Conservation (phyloP, 1,140 invertebrate species). For the Ruditapes philippinarum region DNA sequence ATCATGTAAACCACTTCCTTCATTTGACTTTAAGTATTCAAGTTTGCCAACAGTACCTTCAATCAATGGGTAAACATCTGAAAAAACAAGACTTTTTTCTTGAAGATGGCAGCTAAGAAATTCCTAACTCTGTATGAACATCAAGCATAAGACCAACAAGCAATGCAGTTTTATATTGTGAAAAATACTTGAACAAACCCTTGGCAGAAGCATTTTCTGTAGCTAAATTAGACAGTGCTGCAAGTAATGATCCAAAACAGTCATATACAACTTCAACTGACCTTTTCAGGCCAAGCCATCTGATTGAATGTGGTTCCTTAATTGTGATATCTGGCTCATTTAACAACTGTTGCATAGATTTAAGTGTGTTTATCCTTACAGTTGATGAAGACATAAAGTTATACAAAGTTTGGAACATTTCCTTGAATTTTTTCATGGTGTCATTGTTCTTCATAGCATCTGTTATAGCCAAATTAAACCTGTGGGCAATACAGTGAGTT, state of each 20-base stretch:
- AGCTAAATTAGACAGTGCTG: conserved; percentile 24
- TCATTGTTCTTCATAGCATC: conserved; percentile 45
- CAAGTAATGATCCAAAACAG: conserved; percentile 3
- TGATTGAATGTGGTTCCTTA: conserved; percentile 38
- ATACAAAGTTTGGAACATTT: conserved; percentile 55
- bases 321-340: conserved; percentile 20
- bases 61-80: background rate
- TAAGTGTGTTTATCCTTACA: background rate
- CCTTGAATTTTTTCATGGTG: conserved; percentile 31
- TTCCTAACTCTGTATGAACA: conserved; percentile 6
- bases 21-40: background rate
- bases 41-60: conserved; percentile 7
- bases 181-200: conserved; percentile 38
- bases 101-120: conserved; percentile 12
- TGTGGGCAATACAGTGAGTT: conserved; percentile 47
- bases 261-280: conserved; percentile 19
- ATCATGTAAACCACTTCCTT: background rate
- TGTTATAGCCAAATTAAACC: conserved; percentile 43
- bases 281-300: conserved; percentile 17
- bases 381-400: background rate
- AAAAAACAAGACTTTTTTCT: conserved; percentile 7
- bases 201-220: background rate
- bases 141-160: conserved; percentile 40
- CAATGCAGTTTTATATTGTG: conserved; percentile 15
- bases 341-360: conserved; percentile 27